Evolutionary conservation across 2,888 invertebrate species (phyloP), one percentile per base, ranked within the genome.

Genomic region (Ecliptopera silaceata): DNA sequence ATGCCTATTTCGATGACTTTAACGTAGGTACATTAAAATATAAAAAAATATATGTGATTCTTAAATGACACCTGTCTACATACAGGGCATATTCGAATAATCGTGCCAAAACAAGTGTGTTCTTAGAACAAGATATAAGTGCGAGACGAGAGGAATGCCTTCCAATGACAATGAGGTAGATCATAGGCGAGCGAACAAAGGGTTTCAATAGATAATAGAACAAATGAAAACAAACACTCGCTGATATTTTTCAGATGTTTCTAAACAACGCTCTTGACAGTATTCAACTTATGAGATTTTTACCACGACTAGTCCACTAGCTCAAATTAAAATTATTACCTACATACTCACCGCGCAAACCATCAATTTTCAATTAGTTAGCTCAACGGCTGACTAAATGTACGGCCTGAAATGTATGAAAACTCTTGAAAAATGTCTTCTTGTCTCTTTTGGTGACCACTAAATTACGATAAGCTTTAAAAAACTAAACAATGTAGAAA

Each of bases 201-300:
- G 83, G 81, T 77, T 84, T 79, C 72, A 82, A 80, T 84, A 84
- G 84, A 86, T 74, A 87, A 88, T 88, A 83, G 86, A 83, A 75
- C 72, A 79, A 79, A 84, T 77, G 74, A 80, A 86, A 88, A 89
- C 87, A 89, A 88, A 84, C 82, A 84, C 70, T 66, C 68, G 71
- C 69, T 72, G 77, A 82, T 84, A 82, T 81, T 82, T 82, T 64
- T 73, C 69, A 76, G 72, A 65, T 69, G 69, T 70, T 64, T 77
- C 75, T 71, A 79, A 81, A 81, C 81, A 80, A 77, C 69, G 58
- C 52, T 61, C 66, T 68, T 43, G 34, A 45, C 34, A 46, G 45
- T 59, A n/a, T 3, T 61, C 49, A 64, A 53, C 39, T 45, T 56
- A 34, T 6, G 34, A 26, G 26, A n/a, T 26, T 4, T 8, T 26